phyloP scores from a whole-genome alignment of 2,113 vertebrate genomes.

The Zosterops lateralis region DNA sequence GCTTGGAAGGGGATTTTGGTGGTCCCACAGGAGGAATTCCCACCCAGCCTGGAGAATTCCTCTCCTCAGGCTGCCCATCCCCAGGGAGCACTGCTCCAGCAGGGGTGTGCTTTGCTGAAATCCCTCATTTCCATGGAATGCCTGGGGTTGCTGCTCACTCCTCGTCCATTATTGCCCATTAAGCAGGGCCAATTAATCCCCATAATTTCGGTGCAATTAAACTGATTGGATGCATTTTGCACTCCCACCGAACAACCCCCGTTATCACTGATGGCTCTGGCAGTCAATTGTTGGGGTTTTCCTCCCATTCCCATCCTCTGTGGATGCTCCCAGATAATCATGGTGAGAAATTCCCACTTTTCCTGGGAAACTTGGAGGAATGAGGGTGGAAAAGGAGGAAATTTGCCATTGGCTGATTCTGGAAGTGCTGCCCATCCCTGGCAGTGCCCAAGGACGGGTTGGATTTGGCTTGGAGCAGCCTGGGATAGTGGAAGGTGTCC shows the following conservation, averaged over 20 bases:
- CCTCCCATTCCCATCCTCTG: neutral
- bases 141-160: neutral
- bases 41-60: neutral
- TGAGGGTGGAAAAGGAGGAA: neutral
- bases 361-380: neutral
- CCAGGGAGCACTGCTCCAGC: fast-evolving
- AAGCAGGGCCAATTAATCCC: neutral
- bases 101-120: neutral
- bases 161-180: fast-evolving
- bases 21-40: neutral
- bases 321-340: fast-evolving
- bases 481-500: neutral
- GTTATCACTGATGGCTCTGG: neutral
- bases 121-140: neutral
- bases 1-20: neutral
- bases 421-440: neutral
- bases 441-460: neutral
- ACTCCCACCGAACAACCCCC: fast-evolving
- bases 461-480: neutral
- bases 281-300: neutral
- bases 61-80: neutral
- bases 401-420: neutral
- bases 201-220: neutral
- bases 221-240: neutral
- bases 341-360: neutral